These are phyloP conservation scores for Bathybates hornii DNA, from an alignment of 2,113 vertebrate genomes.

Conservation along the genomic window DNA sequence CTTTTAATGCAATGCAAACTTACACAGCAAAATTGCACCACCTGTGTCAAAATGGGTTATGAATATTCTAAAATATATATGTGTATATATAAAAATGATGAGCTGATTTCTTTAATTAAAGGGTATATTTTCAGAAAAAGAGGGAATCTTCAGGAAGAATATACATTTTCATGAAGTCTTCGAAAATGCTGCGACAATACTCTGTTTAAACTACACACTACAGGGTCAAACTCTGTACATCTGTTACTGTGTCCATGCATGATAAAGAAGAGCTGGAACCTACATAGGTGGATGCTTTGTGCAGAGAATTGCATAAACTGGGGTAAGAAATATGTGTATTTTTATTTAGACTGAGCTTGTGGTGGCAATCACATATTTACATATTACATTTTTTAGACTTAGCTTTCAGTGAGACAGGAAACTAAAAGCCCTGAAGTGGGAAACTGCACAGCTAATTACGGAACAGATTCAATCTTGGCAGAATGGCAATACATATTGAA, in stretches of 20 bases:
- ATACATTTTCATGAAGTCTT: background rate
- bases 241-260: background rate
- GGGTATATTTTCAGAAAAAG: background rate
- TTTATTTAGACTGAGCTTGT: background rate
- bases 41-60: background rate
- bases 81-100: background rate
- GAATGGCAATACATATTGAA: background rate
- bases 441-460: background rate
- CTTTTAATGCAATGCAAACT: background rate
- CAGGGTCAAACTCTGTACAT: background rate
- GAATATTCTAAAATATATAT: background rate
- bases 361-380: background rate
- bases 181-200: accelerated
- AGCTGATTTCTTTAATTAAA: background rate
- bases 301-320: background rate
- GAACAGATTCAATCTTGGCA: background rate
- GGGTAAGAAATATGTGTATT: background rate
- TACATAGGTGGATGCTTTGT: background rate
- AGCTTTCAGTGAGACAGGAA: background rate
- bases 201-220: background rate
- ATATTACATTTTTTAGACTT: background rate
- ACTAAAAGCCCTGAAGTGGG: background rate
- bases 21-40: background rate
- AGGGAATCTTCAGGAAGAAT: background rate
- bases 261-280: background rate